These are phyloP conservation scores for Microctonus aethiopoides DNA, from an alignment of 2,888 invertebrate species.

Conservation along the genomic window DNA sequence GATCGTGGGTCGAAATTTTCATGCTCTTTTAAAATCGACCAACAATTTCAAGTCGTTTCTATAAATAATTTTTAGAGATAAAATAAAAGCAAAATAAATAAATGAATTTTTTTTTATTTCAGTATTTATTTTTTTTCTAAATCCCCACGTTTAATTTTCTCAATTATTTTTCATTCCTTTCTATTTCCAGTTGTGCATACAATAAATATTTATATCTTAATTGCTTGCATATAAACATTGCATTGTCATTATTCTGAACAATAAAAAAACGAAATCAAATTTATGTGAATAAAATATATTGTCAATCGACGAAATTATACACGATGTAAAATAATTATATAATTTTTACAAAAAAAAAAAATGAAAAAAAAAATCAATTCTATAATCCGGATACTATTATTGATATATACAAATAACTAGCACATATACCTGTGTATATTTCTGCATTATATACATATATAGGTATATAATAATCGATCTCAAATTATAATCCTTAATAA, in stretches of 20 bases:
- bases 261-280: background rate
- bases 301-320: slow-evolving; percentile 21
- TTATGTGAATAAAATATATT: slow-evolving; percentile 11
- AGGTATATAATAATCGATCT: slow-evolving; percentile 22
- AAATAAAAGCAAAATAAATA: slow-evolving; percentile 39
- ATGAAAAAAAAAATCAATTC: no score
- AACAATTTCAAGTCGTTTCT: slow-evolving; percentile 48
- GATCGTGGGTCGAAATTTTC: slow-evolving; percentile 48
- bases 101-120: slow-evolving; percentile 19
- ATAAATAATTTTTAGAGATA: slow-evolving; percentile 46
- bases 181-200: slow-evolving; percentile 30
- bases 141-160: background rate
- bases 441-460: no score
- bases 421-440: no score
- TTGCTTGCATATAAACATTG: slow-evolving; percentile 4
- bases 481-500: slow-evolving; percentile 23
- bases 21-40: slow-evolving; percentile 46
- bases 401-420: no score
- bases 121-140: no score
- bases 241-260: no score
- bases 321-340: slow-evolving; percentile 9
- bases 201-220: slow-evolving; percentile 33
- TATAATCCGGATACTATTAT: no score
- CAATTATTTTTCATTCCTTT: slow-evolving; percentile 12
- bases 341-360: background rate